A percentile compares a stretch with the other conserved stretches of the same genome.
Evolutionary conservation across 2,113 vertebrate genomes (phyloP).

Genomic region (Rhinopomastus cyanomelas): DNA sequence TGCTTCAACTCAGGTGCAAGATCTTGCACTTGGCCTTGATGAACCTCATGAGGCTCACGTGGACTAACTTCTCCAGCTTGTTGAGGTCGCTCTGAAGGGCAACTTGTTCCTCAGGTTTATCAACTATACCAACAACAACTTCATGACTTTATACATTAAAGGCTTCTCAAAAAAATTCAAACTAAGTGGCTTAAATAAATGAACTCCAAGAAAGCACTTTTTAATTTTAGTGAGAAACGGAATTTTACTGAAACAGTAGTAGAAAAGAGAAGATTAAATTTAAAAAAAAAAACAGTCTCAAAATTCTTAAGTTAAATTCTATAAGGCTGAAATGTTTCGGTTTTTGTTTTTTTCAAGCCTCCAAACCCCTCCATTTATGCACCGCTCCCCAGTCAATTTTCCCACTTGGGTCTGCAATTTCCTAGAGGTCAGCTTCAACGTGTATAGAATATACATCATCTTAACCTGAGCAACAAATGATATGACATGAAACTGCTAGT

Average conservation of each 20-base stretch:
- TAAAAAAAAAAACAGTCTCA: neutral
- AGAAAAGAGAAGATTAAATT: neutral
- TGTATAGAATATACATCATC: slow-evolving; percentile 23
- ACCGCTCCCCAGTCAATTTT: neutral
- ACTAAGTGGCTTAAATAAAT: neutral
- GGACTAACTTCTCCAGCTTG: no score
- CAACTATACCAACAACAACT: neutral
- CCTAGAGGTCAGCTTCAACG: slow-evolving; percentile 6
- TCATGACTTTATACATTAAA: neutral
- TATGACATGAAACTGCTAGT: slow-evolving; percentile 12
- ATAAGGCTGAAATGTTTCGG: neutral
- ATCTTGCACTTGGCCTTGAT: no score
- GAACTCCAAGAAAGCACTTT: neutral
- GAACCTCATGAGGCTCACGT: no score
- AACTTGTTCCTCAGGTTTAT: no score
- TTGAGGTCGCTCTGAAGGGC: no score
- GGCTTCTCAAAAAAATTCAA: neutral
- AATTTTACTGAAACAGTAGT: neutral
- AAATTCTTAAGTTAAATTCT: neutral
- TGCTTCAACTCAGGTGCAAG: no score
- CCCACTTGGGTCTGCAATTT: neutral
- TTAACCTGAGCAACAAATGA: slow-evolving; percentile 33
- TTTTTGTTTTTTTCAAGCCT: neutral
- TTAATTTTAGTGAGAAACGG: neutral
- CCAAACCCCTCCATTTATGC: neutral